A percentile compares a stretch with the other conserved stretches of the same genome.
Conservation (phyloP, 2,113 vertebrate species). For the Lagopus muta region DNA sequence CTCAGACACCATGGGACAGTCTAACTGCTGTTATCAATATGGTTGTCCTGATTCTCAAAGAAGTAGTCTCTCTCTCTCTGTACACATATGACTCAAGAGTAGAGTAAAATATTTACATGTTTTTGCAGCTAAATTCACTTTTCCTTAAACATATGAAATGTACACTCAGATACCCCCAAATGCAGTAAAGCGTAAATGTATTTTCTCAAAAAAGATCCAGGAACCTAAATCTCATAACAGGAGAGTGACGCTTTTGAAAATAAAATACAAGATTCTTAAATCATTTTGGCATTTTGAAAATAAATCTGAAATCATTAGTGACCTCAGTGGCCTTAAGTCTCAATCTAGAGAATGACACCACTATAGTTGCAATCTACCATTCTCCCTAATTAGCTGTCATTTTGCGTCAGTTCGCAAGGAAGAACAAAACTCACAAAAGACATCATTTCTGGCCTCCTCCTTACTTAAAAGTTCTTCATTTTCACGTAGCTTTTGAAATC, state of each 20-base stretch:
- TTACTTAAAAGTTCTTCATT: background rate
- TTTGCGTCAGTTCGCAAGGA: constrained; percentile 6
- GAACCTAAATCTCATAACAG: background rate
- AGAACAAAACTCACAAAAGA: background rate
- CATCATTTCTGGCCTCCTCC: background rate
- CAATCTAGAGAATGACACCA: background rate
- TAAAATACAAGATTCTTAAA: constrained; percentile 32
- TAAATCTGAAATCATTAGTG: constrained; percentile 24
- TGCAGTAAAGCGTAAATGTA: background rate
- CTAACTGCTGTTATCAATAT: accelerated
- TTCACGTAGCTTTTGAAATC: constrained; percentile 28
- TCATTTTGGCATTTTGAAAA: constrained; percentile 47
- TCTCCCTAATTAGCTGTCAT: constrained; percentile 21
- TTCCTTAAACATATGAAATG: background rate
- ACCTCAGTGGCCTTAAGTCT: constrained; percentile 23
- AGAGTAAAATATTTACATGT: background rate
- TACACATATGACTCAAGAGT: background rate
- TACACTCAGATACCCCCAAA: background rate
- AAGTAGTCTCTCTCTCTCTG: background rate
- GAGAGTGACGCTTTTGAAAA: background rate
- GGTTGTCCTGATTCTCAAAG: background rate
- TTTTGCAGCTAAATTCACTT: background rate
- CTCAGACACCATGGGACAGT: background rate
- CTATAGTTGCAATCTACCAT: background rate
- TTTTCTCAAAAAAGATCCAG: constrained; percentile 13